Evolutionary conservation across 2,888 invertebrate genomes (phyloP), one percentile per base, ranked within the genome.

Genomic region (Mayetiola destructor): DNA sequence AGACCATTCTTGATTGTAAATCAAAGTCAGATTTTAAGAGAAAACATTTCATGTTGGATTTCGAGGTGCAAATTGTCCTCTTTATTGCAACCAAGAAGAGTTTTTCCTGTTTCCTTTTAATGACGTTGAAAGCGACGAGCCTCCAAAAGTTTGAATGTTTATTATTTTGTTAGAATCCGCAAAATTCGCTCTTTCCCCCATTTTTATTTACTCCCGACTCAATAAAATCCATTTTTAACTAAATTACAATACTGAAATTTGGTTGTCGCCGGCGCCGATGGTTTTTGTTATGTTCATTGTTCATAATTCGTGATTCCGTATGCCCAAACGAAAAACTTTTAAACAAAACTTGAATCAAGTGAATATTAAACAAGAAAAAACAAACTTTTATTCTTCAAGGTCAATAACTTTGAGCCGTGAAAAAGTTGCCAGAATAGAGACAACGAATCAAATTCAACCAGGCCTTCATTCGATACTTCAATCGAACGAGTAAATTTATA

Each of bases 401-500:
- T 53, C 53, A 32, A 53, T 53, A 53, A 53, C 53, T 53, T 53
- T 53, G 48, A n/a, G n/a, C n/a, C n/a, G n/a, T n/a, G n/a, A n/a
- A n/a, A n/a, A n/a, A n/a, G n/a, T n/a, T n/a, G n/a, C n/a, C n/a
- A n/a, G n/a, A n/a, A n/a, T n/a, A n/a, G n/a, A n/a, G n/a, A n/a
- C n/a, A n/a, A n/a, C n/a, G n/a, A n/a, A n/a, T n/a, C n/a, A n/a
- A n/a, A n/a, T n/a, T n/a, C n/a, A n/a, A n/a, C n/a, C n/a, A n/a
- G n/a, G n/a, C n/a, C n/a, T n/a, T n/a, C n/a, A n/a, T n/a, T n/a
- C n/a, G n/a, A n/a, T n/a, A n/a, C n/a, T n/a, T n/a, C n/a, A n/a
- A n/a, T n/a, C n/a, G n/a, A n/a, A n/a, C n/a, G n/a, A n/a, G n/a
- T n/a, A n/a, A n/a, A n/a, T n/a, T n/a, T n/a, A n/a, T n/a, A n/a